Percentiles rank a stretch among this genome's conserved stretches.
These are phyloP conservation scores for Acrocephalus kingi DNA, from an alignment of 2,113 vertebrate species.

Conservation along the genomic window DNA sequence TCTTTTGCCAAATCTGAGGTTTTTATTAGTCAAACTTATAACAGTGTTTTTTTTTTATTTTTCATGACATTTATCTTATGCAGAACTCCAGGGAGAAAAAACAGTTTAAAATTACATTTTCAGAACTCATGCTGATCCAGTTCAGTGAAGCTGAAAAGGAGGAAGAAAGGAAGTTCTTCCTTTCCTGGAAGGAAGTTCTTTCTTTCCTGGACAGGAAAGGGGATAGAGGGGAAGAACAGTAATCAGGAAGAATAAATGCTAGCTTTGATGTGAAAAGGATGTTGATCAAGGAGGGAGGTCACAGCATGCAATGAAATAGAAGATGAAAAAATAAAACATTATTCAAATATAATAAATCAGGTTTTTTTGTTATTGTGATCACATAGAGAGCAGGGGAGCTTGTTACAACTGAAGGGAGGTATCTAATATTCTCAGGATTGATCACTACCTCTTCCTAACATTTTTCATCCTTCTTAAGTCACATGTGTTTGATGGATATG, in stretches of 20 bases:
- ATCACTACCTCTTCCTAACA: neutral
- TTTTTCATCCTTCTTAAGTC: neutral
- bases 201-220: neutral
- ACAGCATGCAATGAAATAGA: neutral
- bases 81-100: neutral
- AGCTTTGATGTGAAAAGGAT: neutral
- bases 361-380: neutral
- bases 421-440: neutral
- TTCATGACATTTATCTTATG: neutral
- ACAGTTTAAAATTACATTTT: neutral
- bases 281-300: neutral
- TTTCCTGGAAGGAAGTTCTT: too few relatives aligned
- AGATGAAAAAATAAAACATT: neutral
- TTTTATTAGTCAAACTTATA: neutral
- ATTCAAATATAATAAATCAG: neutral
- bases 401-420: neutral
- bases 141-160: neutral
- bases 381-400: neutral
- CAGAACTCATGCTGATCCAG: neutral
- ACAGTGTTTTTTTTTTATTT: neutral
- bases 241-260: neutral
- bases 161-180: neutral
- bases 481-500: neutral
- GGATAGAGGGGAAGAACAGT: neutral
- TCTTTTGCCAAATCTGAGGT: neutral